Percentiles rank a stretch among this genome's conserved stretches.
Conservation (phyloP, 2,113 vertebrate genomes). For the rat (Rattus norvegicus) region GRCr8 NC_086027.1:67007501-67008000, state of each 20-base stretch:
- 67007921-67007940: not conserved
- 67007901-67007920: slow-evolving; percentile 2
- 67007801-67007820: not conserved
- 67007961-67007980: not conserved
- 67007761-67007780: not conserved
- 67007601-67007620: not conserved
- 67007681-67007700: slow-evolving; percentile 1
- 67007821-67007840: not conserved
- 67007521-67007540: not conserved
- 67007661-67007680: not conserved
- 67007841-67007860: not conserved
- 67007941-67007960: not conserved
- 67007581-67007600: not conserved
- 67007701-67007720: not conserved
- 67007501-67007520: not conserved
- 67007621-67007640: not conserved
- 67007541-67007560: not conserved
- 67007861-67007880: not conserved
- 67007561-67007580: not conserved
- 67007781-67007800: not conserved
- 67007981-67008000: not conserved
- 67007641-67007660: not conserved
- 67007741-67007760: not conserved
- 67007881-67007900: not conserved
- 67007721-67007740: not conserved